Conservation (phyloP, 2,888 invertebrate genomes). For the Silvanus unidentatus region DNA sequence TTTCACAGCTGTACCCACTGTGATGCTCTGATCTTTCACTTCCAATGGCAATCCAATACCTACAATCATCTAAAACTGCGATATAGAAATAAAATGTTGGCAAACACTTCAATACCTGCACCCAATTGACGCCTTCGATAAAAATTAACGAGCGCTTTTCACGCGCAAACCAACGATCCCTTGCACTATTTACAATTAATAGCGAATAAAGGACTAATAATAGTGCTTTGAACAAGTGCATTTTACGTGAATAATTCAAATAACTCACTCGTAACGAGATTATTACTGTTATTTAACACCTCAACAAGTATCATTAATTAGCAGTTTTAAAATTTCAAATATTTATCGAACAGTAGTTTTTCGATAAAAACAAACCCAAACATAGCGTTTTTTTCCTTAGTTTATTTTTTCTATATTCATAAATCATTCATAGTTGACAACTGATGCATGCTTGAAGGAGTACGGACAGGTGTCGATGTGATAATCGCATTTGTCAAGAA, state of each 20-base stretch:
- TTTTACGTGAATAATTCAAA: too few relatives aligned
- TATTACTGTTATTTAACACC: too few relatives aligned
- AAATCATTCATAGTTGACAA: conserved; percentile 12
- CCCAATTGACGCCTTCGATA: conserved; percentile 54
- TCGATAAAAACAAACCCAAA: too few relatives aligned
- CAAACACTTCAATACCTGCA: conserved; percentile 48
- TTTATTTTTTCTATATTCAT: conserved; percentile 3
- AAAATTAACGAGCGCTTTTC: conserved; percentile 55
- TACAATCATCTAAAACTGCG: conserved; percentile 54
- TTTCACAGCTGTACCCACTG: conserved; percentile 61
- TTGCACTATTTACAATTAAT: too few relatives aligned
- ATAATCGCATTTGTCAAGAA: conserved; percentile 32
- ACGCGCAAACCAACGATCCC: conserved; percentile 34
- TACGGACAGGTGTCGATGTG: conserved; percentile 25
- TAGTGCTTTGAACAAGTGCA: too few relatives aligned
- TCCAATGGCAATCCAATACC: conserved; percentile 64
- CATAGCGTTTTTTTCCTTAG: background rate
- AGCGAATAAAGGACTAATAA: too few relatives aligned
- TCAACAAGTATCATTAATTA: too few relatives aligned
- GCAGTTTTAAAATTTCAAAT: too few relatives aligned
- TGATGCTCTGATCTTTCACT: conserved; percentile 56
- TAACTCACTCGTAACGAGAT: too few relatives aligned
- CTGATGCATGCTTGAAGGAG: conserved; percentile 4
- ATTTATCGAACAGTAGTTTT: too few relatives aligned
- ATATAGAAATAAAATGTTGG: background rate